A percentile compares a stretch with the other conserved stretches of the same genome.
Evolutionary conservation across 2,113 vertebrate species (phyloP).

Genomic region (Salminus brasiliensis): DNA sequence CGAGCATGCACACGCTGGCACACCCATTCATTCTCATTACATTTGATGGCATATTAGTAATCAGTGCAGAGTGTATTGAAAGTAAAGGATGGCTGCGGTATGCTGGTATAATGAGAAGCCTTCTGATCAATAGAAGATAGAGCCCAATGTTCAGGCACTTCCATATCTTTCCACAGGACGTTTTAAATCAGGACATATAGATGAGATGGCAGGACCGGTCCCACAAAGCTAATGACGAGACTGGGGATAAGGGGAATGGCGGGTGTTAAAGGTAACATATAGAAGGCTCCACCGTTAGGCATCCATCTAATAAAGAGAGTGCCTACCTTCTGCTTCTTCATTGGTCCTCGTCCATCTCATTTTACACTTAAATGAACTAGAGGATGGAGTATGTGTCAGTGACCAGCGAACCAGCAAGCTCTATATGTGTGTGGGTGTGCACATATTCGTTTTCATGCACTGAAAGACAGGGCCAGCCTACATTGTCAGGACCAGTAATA

Average conservation of each 20-base stretch:
- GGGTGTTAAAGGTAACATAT: neutral
- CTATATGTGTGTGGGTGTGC: conserved; percentile 2
- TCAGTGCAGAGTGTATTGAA: conserved; percentile 28
- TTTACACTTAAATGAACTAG: neutral
- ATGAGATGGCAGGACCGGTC: neutral
- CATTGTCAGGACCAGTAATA: too few species aligned
- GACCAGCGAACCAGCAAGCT: neutral
- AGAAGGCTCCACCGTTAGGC: neutral
- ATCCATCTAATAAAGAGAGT: neutral
- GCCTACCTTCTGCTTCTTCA: neutral
- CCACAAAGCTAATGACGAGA: neutral
- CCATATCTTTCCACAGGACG: neutral
- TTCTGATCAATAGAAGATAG: conserved; percentile 46
- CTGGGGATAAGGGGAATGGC: neutral
- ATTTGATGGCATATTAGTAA: conserved; percentile 42
- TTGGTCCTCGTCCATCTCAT: neutral
- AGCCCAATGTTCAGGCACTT: neutral
- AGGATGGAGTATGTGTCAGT: neutral
- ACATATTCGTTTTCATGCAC: neutral
- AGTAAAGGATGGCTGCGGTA: conserved; percentile 28
- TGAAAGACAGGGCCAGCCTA: too few species aligned
- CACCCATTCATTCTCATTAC: conserved; percentile 51
- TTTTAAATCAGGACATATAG: conserved; percentile 26
- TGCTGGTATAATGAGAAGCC: conserved; percentile 32
- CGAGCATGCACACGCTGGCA: neutral